Conservation (phyloP, 2,888 invertebrate species). For the Trissolcus japonicus region DNA sequence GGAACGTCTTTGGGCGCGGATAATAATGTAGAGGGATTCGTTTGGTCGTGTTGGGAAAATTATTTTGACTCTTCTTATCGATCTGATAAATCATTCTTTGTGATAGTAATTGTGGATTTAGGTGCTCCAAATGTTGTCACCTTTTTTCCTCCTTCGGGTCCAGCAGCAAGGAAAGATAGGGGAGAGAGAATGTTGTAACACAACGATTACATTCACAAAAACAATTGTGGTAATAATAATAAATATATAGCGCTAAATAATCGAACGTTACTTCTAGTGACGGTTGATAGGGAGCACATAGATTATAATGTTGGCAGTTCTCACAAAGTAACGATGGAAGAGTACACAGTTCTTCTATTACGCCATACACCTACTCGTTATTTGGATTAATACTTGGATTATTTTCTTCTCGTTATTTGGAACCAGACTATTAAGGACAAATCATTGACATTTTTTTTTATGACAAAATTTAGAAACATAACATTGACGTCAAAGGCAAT, state of each 20-base stretch:
- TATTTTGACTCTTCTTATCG: conserved; percentile 27
- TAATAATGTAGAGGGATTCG: conserved; percentile 66
- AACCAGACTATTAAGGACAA: too few relatives aligned
- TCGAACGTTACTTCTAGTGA: conserved; percentile 73
- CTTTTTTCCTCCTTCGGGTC: conserved; percentile 81
- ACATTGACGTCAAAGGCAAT: not conserved
- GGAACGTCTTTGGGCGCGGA: conserved; percentile 65
- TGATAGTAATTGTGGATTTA: conserved; percentile 75
- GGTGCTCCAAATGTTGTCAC: conserved; percentile 80
- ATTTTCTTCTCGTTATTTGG: too few relatives aligned
- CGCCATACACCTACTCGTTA: conserved; percentile 17
- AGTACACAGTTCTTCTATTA: conserved; percentile 26
- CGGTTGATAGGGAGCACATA: conserved; percentile 76
- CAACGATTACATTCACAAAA: conserved; percentile 77
- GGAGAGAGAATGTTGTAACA: conserved; percentile 76
- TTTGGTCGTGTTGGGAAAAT: conserved; percentile 54
- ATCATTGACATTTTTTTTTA: not conserved
- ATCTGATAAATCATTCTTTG: conserved; percentile 60
- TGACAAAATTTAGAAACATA: too few relatives aligned
- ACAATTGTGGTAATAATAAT: conserved; percentile 70
- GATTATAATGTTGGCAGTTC: conserved; percentile 62
- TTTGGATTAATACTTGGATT: not conserved
- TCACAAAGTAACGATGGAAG: conserved; percentile 40
- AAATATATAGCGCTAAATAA: conserved; percentile 74
- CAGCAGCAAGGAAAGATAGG: conserved; percentile 76